phyloP scores from a whole-genome alignment of 2,888 invertebrate genomes.

The Cephalotes varians region DNA sequence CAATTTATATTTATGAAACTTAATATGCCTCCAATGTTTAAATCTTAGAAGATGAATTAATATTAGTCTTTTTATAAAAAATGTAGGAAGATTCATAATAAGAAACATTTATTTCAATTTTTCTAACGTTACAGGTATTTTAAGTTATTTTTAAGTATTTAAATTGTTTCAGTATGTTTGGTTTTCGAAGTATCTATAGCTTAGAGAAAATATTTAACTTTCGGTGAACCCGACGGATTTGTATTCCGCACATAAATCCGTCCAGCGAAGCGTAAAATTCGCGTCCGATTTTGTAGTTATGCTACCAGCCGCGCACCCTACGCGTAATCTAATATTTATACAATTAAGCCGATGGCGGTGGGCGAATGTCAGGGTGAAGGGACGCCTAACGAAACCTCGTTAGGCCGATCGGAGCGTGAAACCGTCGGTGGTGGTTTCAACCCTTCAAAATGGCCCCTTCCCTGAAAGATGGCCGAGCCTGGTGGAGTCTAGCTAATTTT shows the following conservation, averaged over 20 bases:
- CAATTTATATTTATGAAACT: no score
- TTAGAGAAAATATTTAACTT: constrained; percentile 42
- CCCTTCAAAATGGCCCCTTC: constrained; percentile 81
- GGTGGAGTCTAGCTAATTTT: constrained; percentile 75
- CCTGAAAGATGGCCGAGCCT: constrained; percentile 77
- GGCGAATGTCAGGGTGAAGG: constrained; percentile 66
- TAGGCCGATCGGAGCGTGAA: constrained; percentile 83
- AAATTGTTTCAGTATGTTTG: not conserved
- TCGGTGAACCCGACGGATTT: constrained; percentile 27
- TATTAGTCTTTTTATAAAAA: not conserved
- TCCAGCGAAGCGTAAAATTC: constrained; percentile 19
- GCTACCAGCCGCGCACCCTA: constrained; percentile 66
- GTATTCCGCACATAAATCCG: constrained; percentile 31
- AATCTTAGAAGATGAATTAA: not conserved
- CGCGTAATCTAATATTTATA: constrained; percentile 84
- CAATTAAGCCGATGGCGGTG: constrained; percentile 81
- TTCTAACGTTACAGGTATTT: not conserved
- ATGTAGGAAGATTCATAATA: not conserved
- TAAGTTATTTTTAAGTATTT: not conserved
- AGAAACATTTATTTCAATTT: not conserved
- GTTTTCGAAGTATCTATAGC: not conserved
- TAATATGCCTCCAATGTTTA: not conserved
- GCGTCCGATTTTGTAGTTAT: constrained; percentile 64
- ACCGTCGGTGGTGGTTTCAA: constrained; percentile 74
- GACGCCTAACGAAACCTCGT: constrained; percentile 79